Base-by-base conservation (phyloP, 2,113 vertebrate genomes). In the Dryoscopus gambensis region DNA sequence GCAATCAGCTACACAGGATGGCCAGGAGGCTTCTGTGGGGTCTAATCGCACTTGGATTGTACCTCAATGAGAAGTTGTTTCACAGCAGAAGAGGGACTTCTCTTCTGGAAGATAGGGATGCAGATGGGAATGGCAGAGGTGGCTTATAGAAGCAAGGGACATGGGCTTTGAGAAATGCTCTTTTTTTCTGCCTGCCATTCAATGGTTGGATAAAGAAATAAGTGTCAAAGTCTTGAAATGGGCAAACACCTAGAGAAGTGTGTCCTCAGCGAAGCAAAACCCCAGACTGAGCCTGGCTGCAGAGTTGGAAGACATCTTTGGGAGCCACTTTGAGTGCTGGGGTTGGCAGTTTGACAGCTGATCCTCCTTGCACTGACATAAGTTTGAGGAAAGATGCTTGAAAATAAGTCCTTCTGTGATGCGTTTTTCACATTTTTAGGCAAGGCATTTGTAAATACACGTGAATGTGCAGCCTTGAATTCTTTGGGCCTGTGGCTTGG, bases 401-500 rank as follows among this genome's bases (percentile, higher is more conserved):
- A 71, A 89, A 93, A 63, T 28, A 56, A 92, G 62, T 44, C 53
- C 49, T 93, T 92, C 57, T 77, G 56, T 83, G 80, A 81, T 94
- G 60, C 81, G 40, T 84, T 96, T 95, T 93, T 81, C 85, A 79
- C 53, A 50, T 93, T 95, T 87, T 84, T 78, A 93, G 73, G 49
- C 92, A 89, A 91, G 37, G 59, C 84, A 7, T 91, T 63, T 50
- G 39, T 74, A 94, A 90, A 87, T 84, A 60, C 52, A 64, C 78
- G 67, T 93, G 90, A 86, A 67, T 39, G 28, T 1, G 2, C 49
- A 76, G 90, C 39, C 37, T 90, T 52, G 44, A 75, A 84, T 93
- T 96, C 83, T 47, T 88, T 37, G 35, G 56, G 86, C 79, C 76
- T 94, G 93, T 75, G 90, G 95, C 86, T 96, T 95, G 76, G 79